Base-by-base conservation (phyloP, 1,140 invertebrate genomes). In the Glomeris maerens region DNA sequence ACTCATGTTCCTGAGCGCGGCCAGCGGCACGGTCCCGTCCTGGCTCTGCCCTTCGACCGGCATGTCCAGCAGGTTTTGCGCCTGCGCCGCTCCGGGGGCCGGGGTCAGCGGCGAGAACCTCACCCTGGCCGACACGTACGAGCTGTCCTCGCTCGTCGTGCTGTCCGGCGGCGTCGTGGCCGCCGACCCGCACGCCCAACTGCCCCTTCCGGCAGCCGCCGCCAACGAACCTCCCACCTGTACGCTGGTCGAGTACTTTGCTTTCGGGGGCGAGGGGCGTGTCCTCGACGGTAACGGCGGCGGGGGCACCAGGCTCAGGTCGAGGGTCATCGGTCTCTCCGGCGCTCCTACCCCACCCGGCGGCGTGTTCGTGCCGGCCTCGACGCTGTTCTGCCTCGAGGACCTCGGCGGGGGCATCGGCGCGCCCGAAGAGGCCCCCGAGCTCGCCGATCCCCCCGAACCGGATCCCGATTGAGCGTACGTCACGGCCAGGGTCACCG, bases 81-180 rank as follows among this genome's bases (percentile, higher is more conserved):
- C 62, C 13, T 52, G 38, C 17, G 46, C 46, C 29, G 52, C 49
- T 27, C 27, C 38, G 20, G 50, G 49, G 14, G 20, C 50, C 14
- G 50, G 50, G 20, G 78, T 78, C 7, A 82, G 75, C 0, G 84
- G 84, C 31, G 83, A 87, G 65, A 90, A 90, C 1, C 84, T 71
- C 1, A 88, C 83, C 3, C 83, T 70, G 1, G 84, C 83, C 1
- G 84, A 88, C 29, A 84, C 75, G 61, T 87, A 87, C 27, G 81
- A 84, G 55, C 80, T 83, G 55, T 88, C 84, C 46, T 87, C 84
- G 56, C 83, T 85, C 0, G 83, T 82, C 14, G 84, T 60, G 55
- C 81, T 84, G 55, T 88, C 85, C 0, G 84, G 83, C 25, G 84
- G 83, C 0, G 83, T 86, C n/a, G 63, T 66, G 17, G 60, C 59